Evolutionary conservation across 2,797 vertebrate species (phyloP).

Genomic region (Octomys mimax): DNA sequence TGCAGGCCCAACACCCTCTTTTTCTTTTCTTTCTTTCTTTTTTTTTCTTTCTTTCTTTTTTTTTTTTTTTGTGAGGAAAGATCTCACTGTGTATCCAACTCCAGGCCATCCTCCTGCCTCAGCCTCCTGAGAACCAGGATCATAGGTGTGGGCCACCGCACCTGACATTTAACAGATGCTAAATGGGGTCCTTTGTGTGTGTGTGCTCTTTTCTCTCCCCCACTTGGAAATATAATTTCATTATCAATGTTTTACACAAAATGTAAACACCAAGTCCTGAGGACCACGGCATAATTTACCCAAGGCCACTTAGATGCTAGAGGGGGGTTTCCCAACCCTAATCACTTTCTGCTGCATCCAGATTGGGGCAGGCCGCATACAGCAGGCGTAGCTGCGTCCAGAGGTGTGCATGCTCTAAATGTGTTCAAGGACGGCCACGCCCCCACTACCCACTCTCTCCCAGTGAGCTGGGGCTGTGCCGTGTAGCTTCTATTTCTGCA

Average conservation of each 20-base stretch:
- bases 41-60: not conserved
- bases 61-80: not conserved
- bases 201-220: not conserved
- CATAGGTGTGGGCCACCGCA: not conserved
- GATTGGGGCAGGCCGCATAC: no score
- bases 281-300: not conserved
- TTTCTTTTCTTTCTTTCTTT: not conserved
- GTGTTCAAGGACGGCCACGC: not conserved
- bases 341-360: not conserved
- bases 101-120: not conserved
- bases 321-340: not conserved
- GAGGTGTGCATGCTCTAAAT: not conserved
- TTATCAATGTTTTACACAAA: not conserved
- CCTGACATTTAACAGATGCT: not conserved
- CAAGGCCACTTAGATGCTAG: not conserved
- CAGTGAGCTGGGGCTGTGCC: not conserved
- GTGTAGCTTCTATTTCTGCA: not conserved
- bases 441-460: fast-evolving
- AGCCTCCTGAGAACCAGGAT: not conserved
- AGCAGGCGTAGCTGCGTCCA: not conserved
- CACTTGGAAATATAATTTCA: not conserved
- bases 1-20: not conserved
- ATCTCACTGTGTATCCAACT: not conserved
- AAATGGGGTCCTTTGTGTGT: not conserved
- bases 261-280: not conserved